Conservation (phyloP, 2,797 vertebrate genomes). For the Sebastes steindachneri region DNA sequence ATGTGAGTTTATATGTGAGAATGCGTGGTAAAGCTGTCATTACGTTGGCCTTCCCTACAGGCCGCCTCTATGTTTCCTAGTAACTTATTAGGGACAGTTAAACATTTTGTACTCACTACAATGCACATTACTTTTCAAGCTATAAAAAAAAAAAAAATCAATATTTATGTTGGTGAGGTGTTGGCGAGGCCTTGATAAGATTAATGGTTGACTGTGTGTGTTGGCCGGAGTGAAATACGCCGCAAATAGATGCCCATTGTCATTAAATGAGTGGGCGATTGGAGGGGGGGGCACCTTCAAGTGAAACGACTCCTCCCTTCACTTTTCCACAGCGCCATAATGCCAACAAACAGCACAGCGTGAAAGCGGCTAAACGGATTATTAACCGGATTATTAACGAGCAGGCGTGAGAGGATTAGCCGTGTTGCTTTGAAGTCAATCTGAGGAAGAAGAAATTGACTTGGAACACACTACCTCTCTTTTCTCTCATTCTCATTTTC, state of each 20-base stretch:
- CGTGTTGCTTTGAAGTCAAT: slow-evolving; percentile 83
- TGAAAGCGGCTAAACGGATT: slow-evolving; percentile 84
- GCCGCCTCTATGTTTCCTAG: background rate
- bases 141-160: background rate
- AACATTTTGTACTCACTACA: background rate
- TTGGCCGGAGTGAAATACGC: background rate
- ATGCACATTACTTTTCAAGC: background rate
- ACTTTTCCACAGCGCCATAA: slow-evolving; percentile 61
- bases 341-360: slow-evolving; percentile 76
- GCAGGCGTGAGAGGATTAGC: slow-evolving; percentile 81
- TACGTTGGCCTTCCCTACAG: background rate
- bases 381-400: slow-evolving; percentile 85
- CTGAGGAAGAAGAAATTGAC: slow-evolving; percentile 72
- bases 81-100: background rate
- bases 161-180: background rate
- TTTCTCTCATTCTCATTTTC: slow-evolving; percentile 8
- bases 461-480: slow-evolving; percentile 60
- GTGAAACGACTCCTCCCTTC: slow-evolving; percentile 38
- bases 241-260: slow-evolving; percentile 16
- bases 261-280: background rate
- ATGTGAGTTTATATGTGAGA: background rate
- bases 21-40: background rate
- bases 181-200: background rate
- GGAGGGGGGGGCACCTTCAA: slow-evolving; percentile 6
- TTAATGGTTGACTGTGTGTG: background rate